Conservation (phyloP, 2,888 invertebrate species). For the Zaprionus lineosus region DNA sequence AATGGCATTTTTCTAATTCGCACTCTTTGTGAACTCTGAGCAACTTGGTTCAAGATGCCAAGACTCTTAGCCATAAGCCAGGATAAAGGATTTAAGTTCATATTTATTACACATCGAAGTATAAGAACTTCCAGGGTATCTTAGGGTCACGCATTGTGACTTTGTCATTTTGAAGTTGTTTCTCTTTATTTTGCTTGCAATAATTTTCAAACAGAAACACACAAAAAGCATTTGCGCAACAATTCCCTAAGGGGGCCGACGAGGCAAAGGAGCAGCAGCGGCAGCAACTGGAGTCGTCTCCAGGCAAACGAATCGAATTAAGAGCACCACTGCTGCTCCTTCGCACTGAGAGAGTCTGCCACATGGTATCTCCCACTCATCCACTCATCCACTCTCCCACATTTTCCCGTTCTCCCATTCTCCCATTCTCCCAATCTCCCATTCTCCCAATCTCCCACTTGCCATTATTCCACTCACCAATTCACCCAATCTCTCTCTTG, state of each 20-base stretch:
- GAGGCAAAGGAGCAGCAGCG: constrained; percentile 49
- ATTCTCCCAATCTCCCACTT: neutral
- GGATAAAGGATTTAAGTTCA: too few relatives aligned
- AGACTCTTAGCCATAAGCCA: too few relatives aligned
- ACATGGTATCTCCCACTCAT: constrained; percentile 48
- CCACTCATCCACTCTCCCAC: constrained; percentile 20
- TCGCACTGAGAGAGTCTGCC: constrained; percentile 34
- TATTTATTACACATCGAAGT: too few relatives aligned
- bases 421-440: neutral
- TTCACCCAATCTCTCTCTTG: neutral
- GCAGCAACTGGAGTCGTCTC: constrained; percentile 57
- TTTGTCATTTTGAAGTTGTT: constrained; percentile 24
- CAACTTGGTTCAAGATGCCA: too few relatives aligned
- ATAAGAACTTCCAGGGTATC: neutral
- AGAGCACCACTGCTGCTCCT: constrained; percentile 73
- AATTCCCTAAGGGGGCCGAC: constrained; percentile 52
- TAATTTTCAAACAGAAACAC: constrained; percentile 75
- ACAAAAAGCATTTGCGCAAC: constrained; percentile 78
- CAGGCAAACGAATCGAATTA: constrained; percentile 82
- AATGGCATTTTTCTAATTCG: too few relatives aligned
- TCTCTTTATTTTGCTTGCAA: constrained; percentile 62
- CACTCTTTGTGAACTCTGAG: too few relatives aligned
- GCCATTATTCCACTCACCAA: neutral
- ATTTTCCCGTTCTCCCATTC: constrained; percentile 11
- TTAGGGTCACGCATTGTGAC: neutral